These are phyloP conservation scores for Cinclus cinclus DNA, from an alignment of 2,113 vertebrate genomes.

Conservation along the genomic window DNA sequence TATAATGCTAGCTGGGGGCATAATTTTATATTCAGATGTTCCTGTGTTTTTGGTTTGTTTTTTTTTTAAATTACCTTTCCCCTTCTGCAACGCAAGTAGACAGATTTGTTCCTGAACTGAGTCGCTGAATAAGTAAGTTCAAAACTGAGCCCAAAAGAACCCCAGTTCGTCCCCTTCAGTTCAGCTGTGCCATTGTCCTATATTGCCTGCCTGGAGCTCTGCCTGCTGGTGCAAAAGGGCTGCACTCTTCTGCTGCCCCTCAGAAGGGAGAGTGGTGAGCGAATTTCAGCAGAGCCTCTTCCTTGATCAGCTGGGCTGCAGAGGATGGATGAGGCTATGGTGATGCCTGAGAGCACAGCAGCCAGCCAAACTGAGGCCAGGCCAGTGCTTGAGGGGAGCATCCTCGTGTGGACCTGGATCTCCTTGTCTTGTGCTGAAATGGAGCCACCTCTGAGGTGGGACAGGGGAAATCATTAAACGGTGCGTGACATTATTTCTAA, in stretches of 20 bases:
- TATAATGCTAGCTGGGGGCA: not conserved
- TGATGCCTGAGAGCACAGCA: not conserved
- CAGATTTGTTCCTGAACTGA: not conserved
- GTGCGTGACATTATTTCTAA: not conserved
- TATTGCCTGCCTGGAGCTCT: fast-evolving
- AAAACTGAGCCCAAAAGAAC: not conserved
- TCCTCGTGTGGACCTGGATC: not conserved
- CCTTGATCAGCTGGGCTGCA: not conserved
- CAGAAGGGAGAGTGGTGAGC: not conserved
- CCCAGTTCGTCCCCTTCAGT: not conserved
- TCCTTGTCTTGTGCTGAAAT: not conserved
- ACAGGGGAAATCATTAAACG: not conserved
- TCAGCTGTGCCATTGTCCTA: not conserved
- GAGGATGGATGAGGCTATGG: not conserved
- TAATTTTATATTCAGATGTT: not conserved
- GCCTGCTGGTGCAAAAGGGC: not conserved
- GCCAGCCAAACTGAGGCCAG: fast-evolving
- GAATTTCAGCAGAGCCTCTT: not conserved
- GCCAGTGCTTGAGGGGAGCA: not conserved
- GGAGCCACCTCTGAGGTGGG: not conserved
- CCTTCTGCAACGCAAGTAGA: not conserved
- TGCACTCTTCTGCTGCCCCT: not conserved
- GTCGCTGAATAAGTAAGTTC: not conserved
- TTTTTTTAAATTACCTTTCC: not conserved
- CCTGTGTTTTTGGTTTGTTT: not conserved